phyloP scores from a whole-genome alignment of 2,113 vertebrate species.

The Pollachius pollachius region DNA sequence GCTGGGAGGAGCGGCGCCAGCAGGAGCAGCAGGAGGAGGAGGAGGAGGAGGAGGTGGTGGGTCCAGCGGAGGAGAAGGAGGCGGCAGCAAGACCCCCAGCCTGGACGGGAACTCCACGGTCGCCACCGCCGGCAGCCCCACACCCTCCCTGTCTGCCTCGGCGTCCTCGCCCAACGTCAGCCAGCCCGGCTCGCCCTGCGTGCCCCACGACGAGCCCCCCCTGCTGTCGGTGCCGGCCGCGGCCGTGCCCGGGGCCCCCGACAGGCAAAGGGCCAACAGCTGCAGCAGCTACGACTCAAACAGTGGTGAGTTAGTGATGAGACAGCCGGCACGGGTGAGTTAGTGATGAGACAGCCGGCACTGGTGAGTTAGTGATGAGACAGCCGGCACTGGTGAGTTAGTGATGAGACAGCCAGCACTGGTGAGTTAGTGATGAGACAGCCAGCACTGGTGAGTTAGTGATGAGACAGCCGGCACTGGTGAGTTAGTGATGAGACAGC shows the following conservation, averaged over 20 bases:
- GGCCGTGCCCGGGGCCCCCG: constrained; percentile 49
- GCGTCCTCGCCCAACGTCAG: constrained; percentile 70
- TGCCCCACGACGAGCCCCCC: constrained; percentile 72
- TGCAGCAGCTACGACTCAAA: constrained; percentile 82
- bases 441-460: too few relatives aligned
- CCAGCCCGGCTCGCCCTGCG: constrained; percentile 74
- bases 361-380: too few relatives aligned
- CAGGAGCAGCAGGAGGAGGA: constrained; percentile 65
- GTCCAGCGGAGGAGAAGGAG: background rate
- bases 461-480: too few relatives aligned
- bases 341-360: too few relatives aligned
- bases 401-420: too few relatives aligned
- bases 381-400: too few relatives aligned
- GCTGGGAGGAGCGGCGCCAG: constrained; percentile 57
- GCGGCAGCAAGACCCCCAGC: constrained; percentile 56
- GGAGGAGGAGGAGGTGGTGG: constrained; percentile 41
- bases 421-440: too few relatives aligned
- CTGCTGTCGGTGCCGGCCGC: constrained; percentile 42
- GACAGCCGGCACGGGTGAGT: too few relatives aligned
- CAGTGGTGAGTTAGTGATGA: constrained; percentile 60
- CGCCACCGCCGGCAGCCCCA: constrained; percentile 57
- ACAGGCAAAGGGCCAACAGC: constrained; percentile 72
- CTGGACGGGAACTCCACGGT: constrained; percentile 56
- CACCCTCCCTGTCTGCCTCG: constrained; percentile 66
- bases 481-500: too few relatives aligned